Percentiles rank a stretch among this genome's conserved stretches.
Conservation (phyloP, 2,113 vertebrate genomes). For the Progne subis region DNA sequence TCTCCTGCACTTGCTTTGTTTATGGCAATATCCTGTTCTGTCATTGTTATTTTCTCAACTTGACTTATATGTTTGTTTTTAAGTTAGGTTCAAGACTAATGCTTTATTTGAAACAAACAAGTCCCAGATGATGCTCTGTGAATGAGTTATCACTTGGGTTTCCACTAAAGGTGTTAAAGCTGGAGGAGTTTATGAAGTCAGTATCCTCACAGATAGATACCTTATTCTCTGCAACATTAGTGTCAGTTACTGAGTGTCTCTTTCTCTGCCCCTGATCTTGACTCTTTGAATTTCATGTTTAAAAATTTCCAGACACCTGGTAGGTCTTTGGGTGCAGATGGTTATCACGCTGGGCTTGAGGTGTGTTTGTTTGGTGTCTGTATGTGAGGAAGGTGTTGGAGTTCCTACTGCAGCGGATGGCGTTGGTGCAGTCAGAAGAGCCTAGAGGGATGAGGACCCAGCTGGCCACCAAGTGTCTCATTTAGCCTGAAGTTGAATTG, state of each 20-base stretch:
- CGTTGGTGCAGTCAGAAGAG: rapidly evolving
- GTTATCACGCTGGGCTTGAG: background rate
- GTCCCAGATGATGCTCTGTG: background rate
- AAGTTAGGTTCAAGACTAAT: background rate
- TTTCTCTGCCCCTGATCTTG: background rate
- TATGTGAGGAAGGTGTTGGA: background rate
- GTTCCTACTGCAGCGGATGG: background rate
- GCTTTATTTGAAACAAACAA: background rate
- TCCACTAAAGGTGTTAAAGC: background rate
- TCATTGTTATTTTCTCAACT: background rate
- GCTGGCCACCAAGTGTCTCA: background rate
- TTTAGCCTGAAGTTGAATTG: background rate
- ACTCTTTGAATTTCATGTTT: background rate
- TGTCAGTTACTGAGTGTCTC: background rate
- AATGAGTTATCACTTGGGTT: background rate
- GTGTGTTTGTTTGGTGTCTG: background rate
- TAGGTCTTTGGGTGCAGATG: background rate
- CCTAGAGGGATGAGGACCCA: background rate
- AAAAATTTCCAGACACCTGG: background rate
- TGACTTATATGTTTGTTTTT: background rate
- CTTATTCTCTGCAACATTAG: background rate
- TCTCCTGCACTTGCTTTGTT: background rate
- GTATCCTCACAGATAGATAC: background rate
- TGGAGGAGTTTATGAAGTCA: background rate
- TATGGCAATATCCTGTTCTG: background rate